Conservation (phyloP, 2,888 invertebrate species). For the Zhuqinia jingwanae region DNA sequence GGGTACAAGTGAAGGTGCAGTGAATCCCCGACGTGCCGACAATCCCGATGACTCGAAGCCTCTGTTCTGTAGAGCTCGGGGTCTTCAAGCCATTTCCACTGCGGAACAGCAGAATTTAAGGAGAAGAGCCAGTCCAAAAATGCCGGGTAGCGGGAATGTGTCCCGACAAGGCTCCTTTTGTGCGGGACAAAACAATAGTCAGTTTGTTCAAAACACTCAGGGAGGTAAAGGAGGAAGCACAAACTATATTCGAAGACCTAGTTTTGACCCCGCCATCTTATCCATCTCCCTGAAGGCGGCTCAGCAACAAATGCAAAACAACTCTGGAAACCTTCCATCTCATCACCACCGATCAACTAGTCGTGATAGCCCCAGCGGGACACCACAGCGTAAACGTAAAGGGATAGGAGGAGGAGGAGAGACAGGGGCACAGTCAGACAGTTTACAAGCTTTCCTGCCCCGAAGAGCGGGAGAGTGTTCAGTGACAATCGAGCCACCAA, state of each 20-base stretch:
- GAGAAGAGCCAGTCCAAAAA: constrained; percentile 78
- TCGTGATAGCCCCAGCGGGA: constrained; percentile 58
- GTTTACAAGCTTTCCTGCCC: constrained; percentile 5
- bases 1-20: constrained; percentile 90
- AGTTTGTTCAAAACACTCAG: constrained; percentile 49
- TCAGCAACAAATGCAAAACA: constrained; percentile 71
- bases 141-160: constrained; percentile 77
- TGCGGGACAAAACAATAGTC: constrained; percentile 72
- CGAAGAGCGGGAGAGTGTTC: constrained; percentile 73
- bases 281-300: constrained; percentile 77
- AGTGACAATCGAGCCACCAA: constrained; percentile 79
- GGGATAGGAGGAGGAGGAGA: too few species aligned
- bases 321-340: too few species aligned
- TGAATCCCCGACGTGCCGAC: constrained; percentile 86
- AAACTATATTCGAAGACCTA: constrained; percentile 77
- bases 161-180: constrained; percentile 79
- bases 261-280: constrained; percentile 79
- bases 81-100: constrained; percentile 58
- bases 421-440: constrained; percentile 31
- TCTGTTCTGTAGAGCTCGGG: constrained; percentile 86
- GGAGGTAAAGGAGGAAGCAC: constrained; percentile 62
- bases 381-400: constrained; percentile 53
- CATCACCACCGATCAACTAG: constrained; percentile 71
- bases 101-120: constrained; percentile 77
- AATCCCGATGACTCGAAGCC: constrained; percentile 89